Conservation (phyloP, 2,888 invertebrate genomes). For the Mimumesa dahlbomi region DNA sequence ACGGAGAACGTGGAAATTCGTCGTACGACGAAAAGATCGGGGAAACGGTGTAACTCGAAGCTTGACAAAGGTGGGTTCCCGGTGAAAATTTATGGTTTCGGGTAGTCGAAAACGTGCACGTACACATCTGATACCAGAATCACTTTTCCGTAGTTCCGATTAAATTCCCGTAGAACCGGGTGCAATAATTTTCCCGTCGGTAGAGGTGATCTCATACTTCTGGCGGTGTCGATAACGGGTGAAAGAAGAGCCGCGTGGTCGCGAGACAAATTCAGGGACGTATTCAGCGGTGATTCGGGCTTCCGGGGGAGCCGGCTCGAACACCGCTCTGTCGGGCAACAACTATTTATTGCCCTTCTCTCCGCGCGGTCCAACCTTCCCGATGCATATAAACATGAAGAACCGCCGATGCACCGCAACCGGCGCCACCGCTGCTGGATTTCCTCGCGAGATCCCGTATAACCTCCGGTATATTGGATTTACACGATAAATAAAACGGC, state of each 20-base stretch:
- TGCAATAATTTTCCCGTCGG: too few species aligned
- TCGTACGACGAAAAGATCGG: slow-evolving; percentile 1
- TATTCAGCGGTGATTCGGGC: slow-evolving; percentile 55
- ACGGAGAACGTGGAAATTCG: not conserved
- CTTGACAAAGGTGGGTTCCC: not conserved
- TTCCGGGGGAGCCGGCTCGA: slow-evolving; percentile 16
- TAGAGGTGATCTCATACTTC: too few species aligned
- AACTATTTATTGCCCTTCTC: slow-evolving; percentile 60
- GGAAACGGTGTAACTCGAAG: not conserved
- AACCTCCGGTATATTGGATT: slow-evolving; percentile 34
- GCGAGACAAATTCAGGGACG: slow-evolving; percentile 39
- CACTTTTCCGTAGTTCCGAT: too few species aligned
- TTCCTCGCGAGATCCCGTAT: slow-evolving; percentile 30
- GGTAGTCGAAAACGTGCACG: too few species aligned
- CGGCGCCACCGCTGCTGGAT: slow-evolving; percentile 30
- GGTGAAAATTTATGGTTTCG: too few species aligned
- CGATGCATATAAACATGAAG: slow-evolving; percentile 68
- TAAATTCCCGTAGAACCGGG: too few species aligned
- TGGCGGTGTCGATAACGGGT: not conserved
- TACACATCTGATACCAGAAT: too few species aligned
- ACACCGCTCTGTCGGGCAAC: slow-evolving; percentile 57
- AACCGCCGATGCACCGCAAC: slow-evolving; percentile 36
- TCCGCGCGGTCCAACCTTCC: slow-evolving; percentile 34
- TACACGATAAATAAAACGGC: slow-evolving; percentile 42
- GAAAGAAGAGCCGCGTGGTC: slow-evolving; percentile 35